Conservation (phyloP, 2,113 vertebrate species). For the Varanus komodoensis region DNA sequence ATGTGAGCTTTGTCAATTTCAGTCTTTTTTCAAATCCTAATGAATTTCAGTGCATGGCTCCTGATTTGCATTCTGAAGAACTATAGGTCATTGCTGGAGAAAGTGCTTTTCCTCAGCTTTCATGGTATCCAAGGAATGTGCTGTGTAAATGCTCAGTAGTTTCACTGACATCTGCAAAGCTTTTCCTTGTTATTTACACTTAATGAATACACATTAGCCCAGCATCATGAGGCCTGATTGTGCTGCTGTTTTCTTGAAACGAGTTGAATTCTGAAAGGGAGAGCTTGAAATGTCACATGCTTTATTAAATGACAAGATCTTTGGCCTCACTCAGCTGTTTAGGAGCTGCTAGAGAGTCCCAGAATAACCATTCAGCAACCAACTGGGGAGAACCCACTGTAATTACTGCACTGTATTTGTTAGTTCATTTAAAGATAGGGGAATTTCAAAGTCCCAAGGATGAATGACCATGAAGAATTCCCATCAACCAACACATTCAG, state of each 20-base stretch:
- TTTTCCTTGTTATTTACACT: slow-evolving; percentile 62
- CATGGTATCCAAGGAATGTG: neutral
- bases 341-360: neutral
- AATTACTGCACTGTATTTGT: neutral
- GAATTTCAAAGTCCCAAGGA: neutral
- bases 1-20: neutral
- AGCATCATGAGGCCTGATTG: slow-evolving; percentile 27
- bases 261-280: neutral
- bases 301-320: slow-evolving; percentile 23
- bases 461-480: neutral
- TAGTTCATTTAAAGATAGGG: neutral
- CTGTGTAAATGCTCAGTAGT: slow-evolving; percentile 20
- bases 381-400: neutral
- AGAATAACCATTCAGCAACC: neutral
- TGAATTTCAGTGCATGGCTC: neutral
- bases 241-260: neutral
- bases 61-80: slow-evolving; percentile 38
- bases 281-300: slow-evolving; percentile 21
- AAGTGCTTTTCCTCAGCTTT: slow-evolving; percentile 3
- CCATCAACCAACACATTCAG: too few relatives aligned
- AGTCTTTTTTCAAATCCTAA: neutral
- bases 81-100: slow-evolving; percentile 41
- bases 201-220: slow-evolving; percentile 52
- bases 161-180: slow-evolving; percentile 36
- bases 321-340: neutral